These are phyloP conservation scores for Macaria liturata DNA, from an alignment of 2,888 invertebrate genomes.

Conservation along the genomic window DNA sequence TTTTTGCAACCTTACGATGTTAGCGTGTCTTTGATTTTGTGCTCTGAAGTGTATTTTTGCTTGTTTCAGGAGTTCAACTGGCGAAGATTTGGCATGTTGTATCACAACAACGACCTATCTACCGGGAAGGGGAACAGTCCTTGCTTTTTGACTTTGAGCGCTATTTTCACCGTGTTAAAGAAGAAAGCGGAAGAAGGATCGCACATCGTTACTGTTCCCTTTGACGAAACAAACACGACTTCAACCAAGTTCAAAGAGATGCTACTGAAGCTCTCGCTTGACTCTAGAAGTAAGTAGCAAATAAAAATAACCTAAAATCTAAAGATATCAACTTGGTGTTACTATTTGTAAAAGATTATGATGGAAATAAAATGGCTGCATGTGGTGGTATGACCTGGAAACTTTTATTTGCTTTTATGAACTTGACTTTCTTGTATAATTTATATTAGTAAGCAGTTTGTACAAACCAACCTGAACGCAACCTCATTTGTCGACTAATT, in stretches of 20 bases:
- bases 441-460: no score
- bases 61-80: constrained; percentile 87
- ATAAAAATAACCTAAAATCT: constrained; percentile 18
- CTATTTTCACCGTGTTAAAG: constrained; percentile 82
- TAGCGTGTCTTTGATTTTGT: background rate
- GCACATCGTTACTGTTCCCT: constrained; percentile 79
- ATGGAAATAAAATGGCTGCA: constrained; percentile 1
- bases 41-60: background rate
- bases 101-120: constrained; percentile 86
- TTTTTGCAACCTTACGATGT: background rate
- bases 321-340: background rate
- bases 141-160: constrained; percentile 89
- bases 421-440: no score
- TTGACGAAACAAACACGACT: constrained; percentile 85
- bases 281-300: constrained; percentile 87
- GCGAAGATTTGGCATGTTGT: constrained; percentile 88
- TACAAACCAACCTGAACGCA: no score
- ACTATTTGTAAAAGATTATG: no score
- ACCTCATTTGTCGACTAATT: no score
- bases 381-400: constrained; percentile 3
- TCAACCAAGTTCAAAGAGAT: constrained; percentile 81
- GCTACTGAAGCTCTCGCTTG: constrained; percentile 84
- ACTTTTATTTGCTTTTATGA: background rate
- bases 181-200: constrained; percentile 71
- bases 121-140: constrained; percentile 88